These are phyloP conservation scores for Hydropotes inermis DNA, from an alignment of 2,113 vertebrate species.

Conservation along the genomic window DNA sequence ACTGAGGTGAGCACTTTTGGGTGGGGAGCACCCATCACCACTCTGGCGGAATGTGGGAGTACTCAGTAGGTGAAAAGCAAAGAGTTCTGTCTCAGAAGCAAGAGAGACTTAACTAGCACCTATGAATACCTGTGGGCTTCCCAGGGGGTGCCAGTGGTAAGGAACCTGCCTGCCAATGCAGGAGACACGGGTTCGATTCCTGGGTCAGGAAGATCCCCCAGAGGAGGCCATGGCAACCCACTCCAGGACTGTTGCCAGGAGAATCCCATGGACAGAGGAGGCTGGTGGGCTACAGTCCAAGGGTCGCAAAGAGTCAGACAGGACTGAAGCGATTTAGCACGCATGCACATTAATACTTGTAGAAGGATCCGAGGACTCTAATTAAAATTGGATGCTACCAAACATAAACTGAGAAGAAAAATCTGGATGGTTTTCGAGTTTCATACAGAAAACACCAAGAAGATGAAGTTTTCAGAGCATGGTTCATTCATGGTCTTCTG, in stretches of 20 bases:
- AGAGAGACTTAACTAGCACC: not conserved
- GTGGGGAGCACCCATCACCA: not conserved
- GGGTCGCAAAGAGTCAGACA: not conserved
- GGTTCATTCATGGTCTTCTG: not conserved
- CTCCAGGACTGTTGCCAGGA: not conserved
- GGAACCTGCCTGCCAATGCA: not conserved
- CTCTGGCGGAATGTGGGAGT: not conserved
- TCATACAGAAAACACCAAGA: not conserved
- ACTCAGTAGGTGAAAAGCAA: not conserved
- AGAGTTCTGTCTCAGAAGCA: not conserved
- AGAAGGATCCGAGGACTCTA: not conserved
- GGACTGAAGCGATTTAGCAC: rapidly evolving
- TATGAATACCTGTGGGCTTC: not conserved
- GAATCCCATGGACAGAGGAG: not conserved
- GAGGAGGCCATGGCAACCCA: not conserved
- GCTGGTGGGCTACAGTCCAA: not conserved
- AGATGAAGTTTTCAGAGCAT: not conserved
- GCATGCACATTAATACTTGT: not conserved
- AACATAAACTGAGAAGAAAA: conserved; percentile 49
- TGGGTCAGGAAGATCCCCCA: not conserved
- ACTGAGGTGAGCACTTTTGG: not conserved
- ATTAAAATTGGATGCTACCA: conserved; percentile 60
- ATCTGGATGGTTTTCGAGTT: not conserved
- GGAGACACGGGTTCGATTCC: not conserved
- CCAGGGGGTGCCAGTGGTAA: not conserved